These are phyloP conservation scores for Meloidogyne floridensis DNA, from an alignment of 1,140 invertebrate species.

Conservation along the genomic window DNA sequence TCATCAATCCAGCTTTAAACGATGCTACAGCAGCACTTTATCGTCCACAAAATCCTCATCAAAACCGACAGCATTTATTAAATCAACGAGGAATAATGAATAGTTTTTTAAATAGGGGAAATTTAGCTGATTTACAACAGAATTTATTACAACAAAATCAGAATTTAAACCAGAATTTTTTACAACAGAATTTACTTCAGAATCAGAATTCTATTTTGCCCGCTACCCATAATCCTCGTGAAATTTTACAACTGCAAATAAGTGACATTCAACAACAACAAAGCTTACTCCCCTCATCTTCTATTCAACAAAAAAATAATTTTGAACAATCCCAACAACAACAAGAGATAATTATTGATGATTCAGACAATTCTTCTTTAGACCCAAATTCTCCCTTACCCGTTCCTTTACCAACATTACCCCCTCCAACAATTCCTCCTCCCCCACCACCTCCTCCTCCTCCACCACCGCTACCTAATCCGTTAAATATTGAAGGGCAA, in stretches of 20 bases:
- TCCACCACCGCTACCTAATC: not conserved
- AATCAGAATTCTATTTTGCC: too few relatives aligned
- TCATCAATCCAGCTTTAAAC: not conserved
- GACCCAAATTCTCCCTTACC: not conserved
- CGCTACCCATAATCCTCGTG: not conserved
- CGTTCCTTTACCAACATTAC: not conserved
- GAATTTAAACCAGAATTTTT: too few relatives aligned
- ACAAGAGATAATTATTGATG: not conserved
- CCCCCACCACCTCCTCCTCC: not conserved
- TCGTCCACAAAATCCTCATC: not conserved
- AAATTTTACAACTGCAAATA: not conserved
- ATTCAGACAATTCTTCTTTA: not conserved
- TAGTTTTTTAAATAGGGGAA: not conserved
- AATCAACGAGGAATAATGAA: not conserved
- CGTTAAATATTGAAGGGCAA: not conserved
- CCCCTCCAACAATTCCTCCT: not conserved
- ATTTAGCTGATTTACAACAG: not conserved
- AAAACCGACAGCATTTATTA: not conserved
- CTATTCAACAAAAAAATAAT: not conserved
- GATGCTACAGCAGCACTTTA: not conserved
- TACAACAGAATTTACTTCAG: not conserved
- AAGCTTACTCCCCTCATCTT: not conserved
- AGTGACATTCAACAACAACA: not conserved
- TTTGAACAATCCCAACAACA: not conserved
- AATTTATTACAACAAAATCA: not conserved